Evolutionary conservation across 1,140 invertebrate species (phyloP).

Genomic region (Zaprionus inermis): DNA sequence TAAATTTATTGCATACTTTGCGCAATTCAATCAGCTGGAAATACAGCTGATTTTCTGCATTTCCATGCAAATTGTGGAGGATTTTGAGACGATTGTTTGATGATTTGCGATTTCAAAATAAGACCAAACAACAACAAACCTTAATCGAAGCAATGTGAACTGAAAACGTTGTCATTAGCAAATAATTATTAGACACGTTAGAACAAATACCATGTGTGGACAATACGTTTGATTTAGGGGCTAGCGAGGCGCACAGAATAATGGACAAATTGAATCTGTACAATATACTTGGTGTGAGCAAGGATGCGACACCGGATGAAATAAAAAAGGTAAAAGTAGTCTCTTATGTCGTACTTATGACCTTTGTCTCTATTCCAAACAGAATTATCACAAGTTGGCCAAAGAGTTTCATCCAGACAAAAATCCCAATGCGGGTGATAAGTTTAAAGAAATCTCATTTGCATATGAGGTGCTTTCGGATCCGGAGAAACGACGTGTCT

Average conservation of each 20-base stretch:
- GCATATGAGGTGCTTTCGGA: slow-evolving; percentile 94
- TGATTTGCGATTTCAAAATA: slow-evolving; percentile 12
- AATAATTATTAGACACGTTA: slow-evolving; percentile 37
- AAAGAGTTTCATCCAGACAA: slow-evolving; percentile 96
- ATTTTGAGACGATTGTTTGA: not conserved
- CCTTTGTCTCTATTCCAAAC: slow-evolving; percentile 44
- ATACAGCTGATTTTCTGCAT: slow-evolving; percentile 23
- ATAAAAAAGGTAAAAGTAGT: slow-evolving; percentile 91
- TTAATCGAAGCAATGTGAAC: slow-evolving; percentile 40
- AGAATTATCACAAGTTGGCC: slow-evolving; percentile 93
- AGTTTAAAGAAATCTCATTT: slow-evolving; percentile 95
- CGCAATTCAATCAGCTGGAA: slow-evolving; percentile 1
- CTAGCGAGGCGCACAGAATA: slow-evolving; percentile 23
- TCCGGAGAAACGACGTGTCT: slow-evolving; percentile 88
- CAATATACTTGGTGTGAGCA: slow-evolving; percentile 91
- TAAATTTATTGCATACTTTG: slow-evolving; percentile 8
- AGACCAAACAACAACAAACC: slow-evolving; percentile 19
- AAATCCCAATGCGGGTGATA: slow-evolving; percentile 92
- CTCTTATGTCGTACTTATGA: slow-evolving; percentile 7
- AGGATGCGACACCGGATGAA: slow-evolving; percentile 90
- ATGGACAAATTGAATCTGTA: slow-evolving; percentile 92
- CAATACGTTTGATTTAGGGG: slow-evolving; percentile 39
- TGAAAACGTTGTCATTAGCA: slow-evolving; percentile 47
- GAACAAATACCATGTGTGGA: slow-evolving; percentile 48
- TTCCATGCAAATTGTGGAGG: slow-evolving; percentile 9